Conservation (phyloP, 2,797 vertebrate species). For the Graptemys geographica region DNA sequence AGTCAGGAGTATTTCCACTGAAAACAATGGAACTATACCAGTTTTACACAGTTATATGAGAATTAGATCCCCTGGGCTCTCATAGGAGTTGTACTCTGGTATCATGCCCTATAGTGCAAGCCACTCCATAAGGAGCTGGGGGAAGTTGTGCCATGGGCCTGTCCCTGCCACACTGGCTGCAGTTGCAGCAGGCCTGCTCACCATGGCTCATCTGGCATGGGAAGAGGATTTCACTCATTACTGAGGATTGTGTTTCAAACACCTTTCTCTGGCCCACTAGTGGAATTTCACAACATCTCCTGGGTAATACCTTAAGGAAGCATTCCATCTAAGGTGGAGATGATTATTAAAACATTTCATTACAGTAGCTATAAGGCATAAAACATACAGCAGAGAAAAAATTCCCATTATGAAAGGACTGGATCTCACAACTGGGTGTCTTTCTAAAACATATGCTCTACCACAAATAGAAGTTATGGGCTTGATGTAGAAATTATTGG, state of each 20-base stretch:
- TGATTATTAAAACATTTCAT: constrained; percentile 16
- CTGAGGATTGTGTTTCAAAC: neutral
- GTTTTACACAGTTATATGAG: constrained; percentile 18
- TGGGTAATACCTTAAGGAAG: constrained; percentile 4
- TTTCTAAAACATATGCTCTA: neutral
- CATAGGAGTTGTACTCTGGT: neutral
- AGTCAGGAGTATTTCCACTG: neutral
- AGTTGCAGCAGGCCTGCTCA: neutral
- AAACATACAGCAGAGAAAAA: neutral
- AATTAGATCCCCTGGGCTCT: neutral
- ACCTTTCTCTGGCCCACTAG: neutral
- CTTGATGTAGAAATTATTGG: constrained; percentile 30
- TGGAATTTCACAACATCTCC: neutral
- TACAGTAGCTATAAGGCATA: neutral
- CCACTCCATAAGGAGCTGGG: constrained; percentile 1
- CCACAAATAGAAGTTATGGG: constrained; percentile 1
- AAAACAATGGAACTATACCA: neutral
- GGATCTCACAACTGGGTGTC: neutral
- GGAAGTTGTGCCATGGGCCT: neutral
- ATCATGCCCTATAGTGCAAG: constrained; percentile 1
- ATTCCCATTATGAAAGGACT: neutral
- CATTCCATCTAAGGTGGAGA: neutral
- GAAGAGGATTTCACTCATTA: neutral
- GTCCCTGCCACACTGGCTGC: neutral
- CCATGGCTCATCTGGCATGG: neutral